Base-by-base conservation (phyloP, 2,888 invertebrate species). In the Galeruca laticollis region DNA sequence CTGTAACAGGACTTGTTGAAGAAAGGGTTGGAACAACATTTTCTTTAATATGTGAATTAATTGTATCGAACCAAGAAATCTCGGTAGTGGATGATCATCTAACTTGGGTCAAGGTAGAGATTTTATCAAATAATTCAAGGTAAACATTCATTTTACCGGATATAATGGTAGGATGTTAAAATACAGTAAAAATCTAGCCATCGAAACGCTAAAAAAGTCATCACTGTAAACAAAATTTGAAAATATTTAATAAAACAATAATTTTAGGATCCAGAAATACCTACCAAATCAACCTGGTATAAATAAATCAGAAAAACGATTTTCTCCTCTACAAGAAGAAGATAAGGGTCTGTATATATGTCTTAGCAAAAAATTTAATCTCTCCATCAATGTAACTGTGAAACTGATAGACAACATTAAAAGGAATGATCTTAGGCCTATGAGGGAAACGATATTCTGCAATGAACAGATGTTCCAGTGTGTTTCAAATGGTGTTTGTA, bases 391-490 rank as follows among this genome's bases (percentile, higher is more conserved):
- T 37, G 78, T 85, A 4, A 77, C 83, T 35, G 75, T 85, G 9
- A 70, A 80, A 31, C 82, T 83, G 1, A 76, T 79, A 37, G 78
- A 80, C 65, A 79, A 80, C 73, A 71, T 76, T 31, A 57, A 76
- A 51, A 69, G 72, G 56, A 70, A 71, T 18, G 77, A 80, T 56
- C 68, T 69, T 21, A 70, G 75, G 54, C 78, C 75, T 8, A 63
- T 79, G 43, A 71, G 78, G 57, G 80, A 80, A 59, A 76, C 76
- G 20, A 73, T 65, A 54, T 81, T 80, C 70, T 85, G 84, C 67
- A 83, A 79, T 73, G 80, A 81, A 51, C 80, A 82, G 40, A 84
- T 83, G 82, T 85, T 85, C 68, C 79, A 80, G 60, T 85, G 85
- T 73, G 75, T 75, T 52, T 76, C 80, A 2, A 82, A 78, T 72